Base-by-base conservation (phyloP, 1,140 invertebrate species). In the Tyrophagus putrescentiae region DNA sequence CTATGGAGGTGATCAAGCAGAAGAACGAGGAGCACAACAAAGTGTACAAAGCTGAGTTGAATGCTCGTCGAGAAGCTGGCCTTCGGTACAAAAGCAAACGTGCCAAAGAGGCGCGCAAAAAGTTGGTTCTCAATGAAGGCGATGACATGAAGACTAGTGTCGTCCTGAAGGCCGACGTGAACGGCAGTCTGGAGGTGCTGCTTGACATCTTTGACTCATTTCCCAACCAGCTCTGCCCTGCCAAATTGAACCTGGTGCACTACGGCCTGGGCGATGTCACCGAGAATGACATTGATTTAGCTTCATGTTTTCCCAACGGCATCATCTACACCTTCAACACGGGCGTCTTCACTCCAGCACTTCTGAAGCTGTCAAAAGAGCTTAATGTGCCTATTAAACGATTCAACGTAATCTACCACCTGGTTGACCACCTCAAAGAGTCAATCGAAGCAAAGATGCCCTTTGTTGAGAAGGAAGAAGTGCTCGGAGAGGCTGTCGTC, bases 121-220 rank as follows among this genome's bases (percentile, higher is more conserved):
- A 61, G 45, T 13, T 44, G n/a, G 45, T 62, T 25, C 28, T n/a
- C 28, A 33, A 53, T 18, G 60, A 62, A 18, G 53, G 32, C 23
- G 54, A 57, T 39, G 63, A 57, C 42, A 32, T 25, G 4, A 64
- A 62, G 42, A 29, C 63, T 36, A 42, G 45, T 36, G 23, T 65
- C 28, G 39, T 56, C 16, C 27, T 64, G 50, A 29, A 65, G 73
- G 73, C 74, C 29, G 89, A 94, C 72, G 87, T 92, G 2, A 81
- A 85, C 71, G 87, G 89, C 0, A 93, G 89, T 9, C 78, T 95
- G 7, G 92, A 98, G 74, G 92, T 94, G 1, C 87, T 98, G 64
- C 72, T 95, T 39, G 84, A 96, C 72, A 83, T 90, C 29, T 70
- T 98, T 27, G 84, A 89, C 54, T 90, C 88, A 0, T 98, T 97